Conservation (phyloP, 1,140 invertebrate species). For the Zophobas atratus region DNA sequence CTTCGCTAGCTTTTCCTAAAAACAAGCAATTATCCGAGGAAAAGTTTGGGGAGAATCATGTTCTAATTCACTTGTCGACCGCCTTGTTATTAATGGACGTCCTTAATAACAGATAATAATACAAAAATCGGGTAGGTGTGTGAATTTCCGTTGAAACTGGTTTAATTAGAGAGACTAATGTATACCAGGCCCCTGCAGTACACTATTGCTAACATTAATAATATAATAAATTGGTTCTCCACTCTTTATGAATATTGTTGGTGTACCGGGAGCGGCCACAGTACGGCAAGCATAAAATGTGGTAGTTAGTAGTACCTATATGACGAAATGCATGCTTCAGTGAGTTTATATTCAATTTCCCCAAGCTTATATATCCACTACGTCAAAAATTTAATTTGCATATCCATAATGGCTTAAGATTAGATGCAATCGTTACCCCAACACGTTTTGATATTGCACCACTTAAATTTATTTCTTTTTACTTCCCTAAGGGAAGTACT, state of each 20-base stretch:
- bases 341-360: too few relatives aligned
- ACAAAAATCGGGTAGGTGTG: conserved; percentile 51
- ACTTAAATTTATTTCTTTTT: too few relatives aligned
- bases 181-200: conserved; percentile 45
- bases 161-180: conserved; percentile 52
- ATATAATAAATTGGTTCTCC: conserved; percentile 50
- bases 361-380: too few relatives aligned
- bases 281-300: conserved; percentile 35
- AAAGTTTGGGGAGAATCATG: conserved; percentile 5
- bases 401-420: too few relatives aligned
- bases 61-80: conserved; percentile 24
- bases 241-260: conserved; percentile 41
- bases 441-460: too few relatives aligned
- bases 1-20: conserved; percentile 2
- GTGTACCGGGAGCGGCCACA: conserved; percentile 45
- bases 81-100: conserved; percentile 45
- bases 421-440: too few relatives aligned
- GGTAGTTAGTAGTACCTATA: too few relatives aligned
- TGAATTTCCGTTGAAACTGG: conserved; percentile 52
- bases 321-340: too few relatives aligned
- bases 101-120: conserved; percentile 45
- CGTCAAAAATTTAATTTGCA: too few relatives aligned
- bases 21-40: conserved; percentile 29
- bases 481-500: too few relatives aligned
- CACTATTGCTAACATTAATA: conserved; percentile 44